Conservation (phyloP, 1,140 invertebrate species). For the Triops longicaudatus region DNA sequence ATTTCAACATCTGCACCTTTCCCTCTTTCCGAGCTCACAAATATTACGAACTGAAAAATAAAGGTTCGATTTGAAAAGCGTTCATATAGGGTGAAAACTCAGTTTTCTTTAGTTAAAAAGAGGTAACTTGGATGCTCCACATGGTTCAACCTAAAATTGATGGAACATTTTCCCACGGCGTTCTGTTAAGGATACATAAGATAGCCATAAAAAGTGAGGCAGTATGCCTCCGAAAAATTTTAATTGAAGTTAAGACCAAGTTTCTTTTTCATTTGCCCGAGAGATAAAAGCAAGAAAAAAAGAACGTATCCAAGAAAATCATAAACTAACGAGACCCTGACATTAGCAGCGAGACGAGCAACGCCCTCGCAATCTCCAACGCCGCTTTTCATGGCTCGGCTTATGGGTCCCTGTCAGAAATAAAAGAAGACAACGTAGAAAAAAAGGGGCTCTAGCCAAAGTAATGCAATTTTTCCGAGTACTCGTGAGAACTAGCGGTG, state of each 20-base stretch:
- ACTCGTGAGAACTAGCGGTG: neutral
- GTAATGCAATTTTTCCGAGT: constrained; percentile 8
- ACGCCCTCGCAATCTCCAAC: constrained; percentile 10
- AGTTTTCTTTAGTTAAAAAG: too few species aligned
- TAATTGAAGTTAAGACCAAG: neutral
- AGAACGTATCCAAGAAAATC: constrained; percentile 6
- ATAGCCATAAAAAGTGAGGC: constrained; percentile 8
- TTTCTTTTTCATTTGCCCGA: neutral
- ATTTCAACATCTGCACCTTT: too few species aligned
- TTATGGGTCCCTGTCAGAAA: constrained; percentile 14
- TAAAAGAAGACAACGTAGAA: neutral
- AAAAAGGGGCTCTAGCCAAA: neutral
- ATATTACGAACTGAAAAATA: too few species aligned
- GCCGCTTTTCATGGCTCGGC: constrained; percentile 13
- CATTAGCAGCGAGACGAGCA: constrained; percentile 9
- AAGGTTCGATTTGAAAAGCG: too few species aligned
- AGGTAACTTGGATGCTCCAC: neutral
- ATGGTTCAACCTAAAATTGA: neutral
- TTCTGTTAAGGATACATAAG: neutral
- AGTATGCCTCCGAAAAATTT: constrained; percentile 7
- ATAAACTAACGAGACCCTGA: constrained; percentile 3
- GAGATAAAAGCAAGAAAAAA: constrained; percentile 3
- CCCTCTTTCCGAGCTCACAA: too few species aligned
- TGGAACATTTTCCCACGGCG: neutral
- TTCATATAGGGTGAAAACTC: too few species aligned